A percentile compares a stretch with the other conserved stretches of the same genome.
These are phyloP conservation scores for Aricia artaxerxes DNA, from an alignment of 2,888 invertebrate species.

Conservation along the genomic window DNA sequence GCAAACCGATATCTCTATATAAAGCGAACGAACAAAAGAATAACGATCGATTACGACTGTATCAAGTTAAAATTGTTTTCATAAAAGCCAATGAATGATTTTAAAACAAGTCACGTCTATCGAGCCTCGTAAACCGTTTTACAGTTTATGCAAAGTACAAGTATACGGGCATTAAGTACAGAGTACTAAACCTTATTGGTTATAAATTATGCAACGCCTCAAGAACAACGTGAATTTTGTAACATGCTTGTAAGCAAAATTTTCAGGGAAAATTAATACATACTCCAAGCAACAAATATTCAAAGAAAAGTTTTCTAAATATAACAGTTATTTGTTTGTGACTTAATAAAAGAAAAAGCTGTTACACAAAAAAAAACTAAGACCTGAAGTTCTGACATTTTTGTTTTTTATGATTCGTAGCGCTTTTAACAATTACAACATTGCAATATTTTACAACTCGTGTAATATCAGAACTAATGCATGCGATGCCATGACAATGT, in stretches of 20 bases:
- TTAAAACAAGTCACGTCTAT: conserved; percentile 42
- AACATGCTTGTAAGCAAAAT: not conserved
- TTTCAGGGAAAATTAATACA: not conserved
- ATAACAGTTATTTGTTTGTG: not conserved
- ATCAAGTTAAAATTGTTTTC: conserved; percentile 3
- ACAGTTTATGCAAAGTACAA: conserved; percentile 41
- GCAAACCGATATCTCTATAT: not conserved
- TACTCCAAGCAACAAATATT: not conserved
- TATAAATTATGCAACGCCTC: conserved; percentile 30
- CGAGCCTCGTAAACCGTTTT: conserved; percentile 42
- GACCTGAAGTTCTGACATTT: too few relatives aligned
- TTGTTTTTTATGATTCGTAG: too few relatives aligned
- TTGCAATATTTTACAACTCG: too few relatives aligned
- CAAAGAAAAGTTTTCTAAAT: not conserved
- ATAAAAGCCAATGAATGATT: conserved; percentile 31
- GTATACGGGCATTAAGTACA: conserved; percentile 28
- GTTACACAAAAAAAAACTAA: too few relatives aligned
- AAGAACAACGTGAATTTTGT: conserved; percentile 5
- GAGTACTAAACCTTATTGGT: conserved; percentile 41
- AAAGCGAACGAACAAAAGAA: not conserved
- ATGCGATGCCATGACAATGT: too few relatives aligned
- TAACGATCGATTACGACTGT: not conserved
- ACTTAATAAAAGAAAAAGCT: not conserved
- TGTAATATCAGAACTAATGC: too few relatives aligned
- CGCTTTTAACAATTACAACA: too few relatives aligned